Evolutionary conservation across 1,140 invertebrate genomes (phyloP), one percentile per base, ranked within the genome.

Genomic region (Asbolus verrucosus): DNA sequence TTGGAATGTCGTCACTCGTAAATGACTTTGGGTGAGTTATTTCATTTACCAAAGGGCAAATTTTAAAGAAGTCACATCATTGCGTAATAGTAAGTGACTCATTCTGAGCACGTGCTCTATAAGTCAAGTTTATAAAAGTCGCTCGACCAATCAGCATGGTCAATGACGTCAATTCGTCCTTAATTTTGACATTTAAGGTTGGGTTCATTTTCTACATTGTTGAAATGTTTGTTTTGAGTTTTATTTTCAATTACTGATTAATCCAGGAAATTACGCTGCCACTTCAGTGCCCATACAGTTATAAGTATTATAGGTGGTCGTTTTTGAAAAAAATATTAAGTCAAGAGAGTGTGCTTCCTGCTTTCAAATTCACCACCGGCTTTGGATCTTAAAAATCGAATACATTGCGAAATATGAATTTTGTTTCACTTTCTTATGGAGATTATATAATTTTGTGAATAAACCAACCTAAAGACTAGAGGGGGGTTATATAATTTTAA

Each of bases 371-470:
- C n/a, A 27, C n/a, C n/a, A n/a, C 21, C 21, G 46, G 19, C 46
- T 27, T 18, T 11, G 9, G 46, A 30, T 54, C 46, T 54, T 21
- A 54, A 54, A 54, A 54, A 54, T 54, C 19, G 19, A 46, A 46
- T 46, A 27, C 27, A 54, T 54, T 54, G 46, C 46, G 46, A 54
- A 54, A 54, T 54, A 27, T 54, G 46, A 54, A 54, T 54, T 54
- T 54, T 54, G 21, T 54, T 54, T 54, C 19, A 54, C 46, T 54
- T 54, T 54, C 46, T 54, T 54, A 27, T 27, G 8, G 21, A 27
- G 46, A 27, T 54, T 54, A 27, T 16, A 27, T 54, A 24, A 54
- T 54, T 54, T 54, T 54, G 46, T 27, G 46, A 54, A 54, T 54
- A 54, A 54, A 54, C 19, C 46, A 21, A 54, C 46, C 46, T 14